Evolutionary conservation across 2,797 vertebrate species (phyloP), one percentile per base, ranked within the genome.

Genomic region (Phalanger gymnotis): DNA sequence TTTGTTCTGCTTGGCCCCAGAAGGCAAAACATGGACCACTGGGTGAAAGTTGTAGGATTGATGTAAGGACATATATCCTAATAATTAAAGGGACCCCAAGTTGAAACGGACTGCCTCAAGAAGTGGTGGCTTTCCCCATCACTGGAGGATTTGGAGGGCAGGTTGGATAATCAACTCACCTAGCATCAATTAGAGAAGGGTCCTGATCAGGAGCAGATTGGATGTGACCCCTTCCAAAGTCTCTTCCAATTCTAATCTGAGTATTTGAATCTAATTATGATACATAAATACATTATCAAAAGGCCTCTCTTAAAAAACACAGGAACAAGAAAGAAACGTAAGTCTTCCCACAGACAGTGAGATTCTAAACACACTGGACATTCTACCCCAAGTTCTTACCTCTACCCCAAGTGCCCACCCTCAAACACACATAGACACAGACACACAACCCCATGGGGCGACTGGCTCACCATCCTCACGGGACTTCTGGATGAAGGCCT

Each of bases 401-500:
- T 89, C 61, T 19, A 0, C 7, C 57, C 93, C 25, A 0, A n/a
- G 34, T 90, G 3, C 0, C 5, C 31, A 55, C 73, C 40, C 13
- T 16, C 1, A 0, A 54, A 90, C 34, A 47, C 40, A 87, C 22
- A 87, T 10, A 87, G 22, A 87, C 22, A 87, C 40, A 87, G 73
- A 87, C 0, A 7, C 53, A 25, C 92, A 54, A n/a, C 11, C 6
- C 61, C 91, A 0, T 0, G 47, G 6, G 3, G 27, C 0, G 0
- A 89, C 31, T 2, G 34, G 99, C 99, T 99, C 98, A 99, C 99
- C 99, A 0, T 99, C 99, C 98, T 99, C 99, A 30, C 99, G 99
- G 95, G 99, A 99, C 98, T 99, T 99, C 98, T 99, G 99, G 97
- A 99, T 99, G 98, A 99, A 99, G 57, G 99, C 99, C 25, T 99